Evolutionary conservation across 2,888 invertebrate genomes (phyloP).

Genomic region (Cephus pygmeus): DNA sequence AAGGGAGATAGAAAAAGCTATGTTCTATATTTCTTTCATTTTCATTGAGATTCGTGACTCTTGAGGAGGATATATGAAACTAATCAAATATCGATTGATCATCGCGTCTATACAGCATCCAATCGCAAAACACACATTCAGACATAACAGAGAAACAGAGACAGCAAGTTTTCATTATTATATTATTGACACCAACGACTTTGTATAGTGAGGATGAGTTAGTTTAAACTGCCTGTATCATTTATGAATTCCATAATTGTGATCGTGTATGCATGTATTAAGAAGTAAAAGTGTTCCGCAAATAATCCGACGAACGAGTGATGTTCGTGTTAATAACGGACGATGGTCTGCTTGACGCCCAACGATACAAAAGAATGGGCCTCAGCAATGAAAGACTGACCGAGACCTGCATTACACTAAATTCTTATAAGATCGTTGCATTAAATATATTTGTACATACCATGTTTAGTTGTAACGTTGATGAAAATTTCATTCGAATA

Average conservation of each 20-base stretch:
- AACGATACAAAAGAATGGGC: slow-evolving; percentile 36
- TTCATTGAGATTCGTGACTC: too few relatives aligned
- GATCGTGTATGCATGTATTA: slow-evolving; percentile 3
- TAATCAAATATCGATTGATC: too few relatives aligned
- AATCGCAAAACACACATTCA: too few relatives aligned
- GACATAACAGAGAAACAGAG: too few relatives aligned
- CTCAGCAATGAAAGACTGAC: slow-evolving; percentile 64
- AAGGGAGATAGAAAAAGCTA: too few relatives aligned
- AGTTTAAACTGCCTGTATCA: slow-evolving; percentile 15
- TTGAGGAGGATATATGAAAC: too few relatives aligned
- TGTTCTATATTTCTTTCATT: too few relatives aligned
- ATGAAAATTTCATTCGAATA: slow-evolving; percentile 59
- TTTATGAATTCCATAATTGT: slow-evolving; percentile 33
- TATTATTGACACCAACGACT: background rate
- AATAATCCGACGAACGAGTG: slow-evolving; percentile 6
- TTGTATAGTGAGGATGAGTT: background rate
- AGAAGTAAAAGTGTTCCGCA: slow-evolving; percentile 13
- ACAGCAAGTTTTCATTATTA: background rate
- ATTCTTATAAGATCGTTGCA: slow-evolving; percentile 57
- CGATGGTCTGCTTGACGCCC: slow-evolving; percentile 45
- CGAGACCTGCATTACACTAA: slow-evolving; percentile 64
- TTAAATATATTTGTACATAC: slow-evolving; percentile 62
- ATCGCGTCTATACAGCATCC: too few relatives aligned
- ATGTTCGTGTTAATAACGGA: slow-evolving; percentile 2
- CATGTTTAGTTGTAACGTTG: slow-evolving; percentile 56